Percentiles rank a stretch among this genome's conserved stretches.
Conservation (phyloP, 92 coral and sea anemone species). For the Zoanthus sansibaricus region DNA sequence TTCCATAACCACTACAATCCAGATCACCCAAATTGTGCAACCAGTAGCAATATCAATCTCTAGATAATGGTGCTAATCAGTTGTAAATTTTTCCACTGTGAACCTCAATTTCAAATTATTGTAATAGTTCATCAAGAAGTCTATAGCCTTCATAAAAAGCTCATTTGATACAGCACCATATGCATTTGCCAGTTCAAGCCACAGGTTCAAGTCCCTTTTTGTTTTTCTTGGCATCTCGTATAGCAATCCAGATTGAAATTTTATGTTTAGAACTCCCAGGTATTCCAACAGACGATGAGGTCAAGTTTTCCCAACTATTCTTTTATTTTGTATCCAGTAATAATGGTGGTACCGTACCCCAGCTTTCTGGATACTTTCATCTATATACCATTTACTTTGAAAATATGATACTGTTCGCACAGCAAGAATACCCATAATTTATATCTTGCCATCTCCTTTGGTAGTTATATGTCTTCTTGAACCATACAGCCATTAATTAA, state of each 20-base stretch:
- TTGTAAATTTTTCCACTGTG: not conserved
- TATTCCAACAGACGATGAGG: not conserved
- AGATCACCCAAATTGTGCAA: constrained; percentile 33
- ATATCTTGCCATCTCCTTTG: constrained; percentile 34
- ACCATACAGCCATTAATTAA: too few relatives aligned
- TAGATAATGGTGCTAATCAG: constrained; percentile 13
- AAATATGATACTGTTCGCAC: not conserved
- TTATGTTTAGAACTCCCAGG: not conserved
- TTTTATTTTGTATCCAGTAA: too few relatives aligned
- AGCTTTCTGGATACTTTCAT: constrained; percentile 23
- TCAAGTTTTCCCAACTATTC: too few relatives aligned
- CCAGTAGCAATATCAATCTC: constrained; percentile 42
- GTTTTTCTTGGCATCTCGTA: constrained; percentile 36
- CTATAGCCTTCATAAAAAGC: not conserved
- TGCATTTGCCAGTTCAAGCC: not conserved
- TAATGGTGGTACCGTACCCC: not conserved
- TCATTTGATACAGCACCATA: not conserved
- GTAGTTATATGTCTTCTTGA: too few relatives aligned
- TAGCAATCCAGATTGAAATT: constrained; percentile 21
- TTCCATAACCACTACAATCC: constrained; percentile 27
- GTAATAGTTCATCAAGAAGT: constrained; percentile 9
- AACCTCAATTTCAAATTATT: constrained; percentile 5
- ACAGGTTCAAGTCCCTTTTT: not conserved
- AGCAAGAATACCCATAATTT: not conserved
- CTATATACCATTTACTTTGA: constrained; percentile 18